Conservation (phyloP, 2,888 invertebrate species). For the Idaea straminata region DNA sequence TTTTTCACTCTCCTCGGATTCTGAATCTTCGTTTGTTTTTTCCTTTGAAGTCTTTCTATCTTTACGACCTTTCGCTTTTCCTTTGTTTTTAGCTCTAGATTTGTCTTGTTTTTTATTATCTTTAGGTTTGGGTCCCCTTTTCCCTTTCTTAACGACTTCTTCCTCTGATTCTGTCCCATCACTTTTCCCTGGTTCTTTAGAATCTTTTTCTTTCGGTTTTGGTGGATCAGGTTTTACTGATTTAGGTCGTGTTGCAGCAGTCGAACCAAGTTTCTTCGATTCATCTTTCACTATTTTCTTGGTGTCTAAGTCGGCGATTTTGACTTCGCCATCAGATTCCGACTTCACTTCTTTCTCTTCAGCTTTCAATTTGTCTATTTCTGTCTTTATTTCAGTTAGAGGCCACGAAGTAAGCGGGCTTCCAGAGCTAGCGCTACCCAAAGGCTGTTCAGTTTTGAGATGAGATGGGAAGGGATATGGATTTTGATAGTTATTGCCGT, state of each 20-base stretch:
- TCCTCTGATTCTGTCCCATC: slow-evolving; percentile 60
- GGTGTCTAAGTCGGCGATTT: slow-evolving; percentile 75
- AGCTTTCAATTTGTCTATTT: slow-evolving; percentile 65
- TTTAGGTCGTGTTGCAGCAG: slow-evolving; percentile 34
- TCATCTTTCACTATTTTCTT: slow-evolving; percentile 72
- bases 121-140: slow-evolving; percentile 51
- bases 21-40: slow-evolving; percentile 77
- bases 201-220: slow-evolving; percentile 42
- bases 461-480: slow-evolving; percentile 54
- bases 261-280: slow-evolving; percentile 40
- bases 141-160: slow-evolving; percentile 53
- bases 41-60: slow-evolving; percentile 72
- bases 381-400: slow-evolving; percentile 67
- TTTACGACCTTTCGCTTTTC: slow-evolving; percentile 68
- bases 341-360: slow-evolving; percentile 75
- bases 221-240: slow-evolving; percentile 33
- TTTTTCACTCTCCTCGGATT: slow-evolving; percentile 78
- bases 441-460: slow-evolving; percentile 64
- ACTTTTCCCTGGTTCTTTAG: slow-evolving; percentile 45
- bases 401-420: slow-evolving; percentile 71
- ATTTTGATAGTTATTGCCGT: slow-evolving; percentile 49
- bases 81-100: slow-evolving; percentile 56
- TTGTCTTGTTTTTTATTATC: slow-evolving; percentile 60
- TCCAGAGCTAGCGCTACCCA: slow-evolving; percentile 61
- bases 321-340: slow-evolving; percentile 76